phyloP scores from a whole-genome alignment of 2,113 vertebrate genomes.

The Pteropus alecto region DNA sequence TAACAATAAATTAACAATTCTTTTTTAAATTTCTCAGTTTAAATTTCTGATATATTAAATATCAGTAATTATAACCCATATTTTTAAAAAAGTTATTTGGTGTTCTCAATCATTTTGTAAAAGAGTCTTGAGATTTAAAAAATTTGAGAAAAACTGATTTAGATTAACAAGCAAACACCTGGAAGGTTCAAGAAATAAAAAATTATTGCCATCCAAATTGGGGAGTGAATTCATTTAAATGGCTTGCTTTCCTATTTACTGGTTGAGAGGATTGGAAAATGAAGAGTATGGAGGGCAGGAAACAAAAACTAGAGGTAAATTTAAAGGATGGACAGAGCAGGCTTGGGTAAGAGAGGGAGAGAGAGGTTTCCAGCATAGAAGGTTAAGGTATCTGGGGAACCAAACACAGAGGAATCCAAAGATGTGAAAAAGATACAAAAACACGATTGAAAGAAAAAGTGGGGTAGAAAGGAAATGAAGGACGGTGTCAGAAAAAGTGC shows the following conservation, averaged over 20 bases:
- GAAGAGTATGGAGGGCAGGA: not conserved
- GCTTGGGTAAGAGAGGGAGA: not conserved
- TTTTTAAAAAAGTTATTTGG: not conserved
- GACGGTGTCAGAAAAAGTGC: not conserved
- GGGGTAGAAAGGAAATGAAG: not conserved
- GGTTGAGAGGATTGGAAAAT: not conserved
- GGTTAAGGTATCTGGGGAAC: not conserved
- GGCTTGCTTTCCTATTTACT: not conserved
- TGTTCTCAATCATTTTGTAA: not conserved
- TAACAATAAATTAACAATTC: not conserved
- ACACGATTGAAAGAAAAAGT: not conserved
- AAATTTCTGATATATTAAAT: not conserved
- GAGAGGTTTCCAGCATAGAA: not conserved
- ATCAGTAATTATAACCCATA: not conserved
- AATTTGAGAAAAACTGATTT: not conserved
- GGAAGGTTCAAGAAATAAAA: not conserved
- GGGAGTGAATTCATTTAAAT: not conserved
- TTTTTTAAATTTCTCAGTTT: not conserved
- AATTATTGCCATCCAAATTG: not conserved
- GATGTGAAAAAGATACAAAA: not conserved
- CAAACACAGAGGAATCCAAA: not conserved
- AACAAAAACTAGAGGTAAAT: not conserved
- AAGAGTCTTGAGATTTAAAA: not conserved
- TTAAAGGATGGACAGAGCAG: not conserved
- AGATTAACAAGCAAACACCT: not conserved